Conservation (phyloP, 2,888 invertebrate genomes). For the Synergus laeviventris region DNA sequence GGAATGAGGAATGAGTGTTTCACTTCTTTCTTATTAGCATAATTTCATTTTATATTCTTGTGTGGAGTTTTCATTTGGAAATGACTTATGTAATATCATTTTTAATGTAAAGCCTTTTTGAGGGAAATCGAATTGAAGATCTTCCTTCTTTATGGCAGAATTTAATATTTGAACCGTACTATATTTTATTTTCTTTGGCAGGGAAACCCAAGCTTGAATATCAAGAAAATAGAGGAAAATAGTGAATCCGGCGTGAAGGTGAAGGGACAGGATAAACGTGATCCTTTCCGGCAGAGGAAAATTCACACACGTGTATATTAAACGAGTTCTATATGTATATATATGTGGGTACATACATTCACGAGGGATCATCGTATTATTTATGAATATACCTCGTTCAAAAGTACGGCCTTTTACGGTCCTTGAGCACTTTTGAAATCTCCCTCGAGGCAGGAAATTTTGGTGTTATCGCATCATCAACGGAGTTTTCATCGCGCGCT, state of each 20-base stretch:
- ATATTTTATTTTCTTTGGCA: constrained; percentile 34
- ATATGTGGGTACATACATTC: not conserved
- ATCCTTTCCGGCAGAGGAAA: constrained; percentile 61
- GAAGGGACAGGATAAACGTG: constrained; percentile 61
- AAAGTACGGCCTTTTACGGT: not conserved
- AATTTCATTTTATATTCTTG: not conserved
- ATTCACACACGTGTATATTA: constrained; percentile 42
- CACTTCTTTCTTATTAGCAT: not conserved
- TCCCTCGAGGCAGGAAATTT: not conserved
- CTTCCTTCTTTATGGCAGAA: not conserved
- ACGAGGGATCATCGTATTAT: constrained; percentile 5
- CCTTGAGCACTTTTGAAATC: not conserved
- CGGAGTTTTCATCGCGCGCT: constrained; percentile 30
- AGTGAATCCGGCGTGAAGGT: constrained; percentile 57
- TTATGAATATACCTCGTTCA: constrained; percentile 14
- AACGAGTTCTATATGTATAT: constrained; percentile 11
- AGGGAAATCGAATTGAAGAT: not conserved
- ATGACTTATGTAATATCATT: not conserved
- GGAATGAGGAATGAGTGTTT: not conserved
- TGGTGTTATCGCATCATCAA: constrained; percentile 22
- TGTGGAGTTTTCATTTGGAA: not conserved
- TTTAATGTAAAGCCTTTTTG: not conserved
- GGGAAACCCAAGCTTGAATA: constrained; percentile 58
- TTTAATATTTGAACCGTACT: not conserved
- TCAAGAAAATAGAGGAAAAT: constrained; percentile 37